Base-by-base conservation (phyloP, 2,888 invertebrate species). In the Cataglyphis albicans region DNA sequence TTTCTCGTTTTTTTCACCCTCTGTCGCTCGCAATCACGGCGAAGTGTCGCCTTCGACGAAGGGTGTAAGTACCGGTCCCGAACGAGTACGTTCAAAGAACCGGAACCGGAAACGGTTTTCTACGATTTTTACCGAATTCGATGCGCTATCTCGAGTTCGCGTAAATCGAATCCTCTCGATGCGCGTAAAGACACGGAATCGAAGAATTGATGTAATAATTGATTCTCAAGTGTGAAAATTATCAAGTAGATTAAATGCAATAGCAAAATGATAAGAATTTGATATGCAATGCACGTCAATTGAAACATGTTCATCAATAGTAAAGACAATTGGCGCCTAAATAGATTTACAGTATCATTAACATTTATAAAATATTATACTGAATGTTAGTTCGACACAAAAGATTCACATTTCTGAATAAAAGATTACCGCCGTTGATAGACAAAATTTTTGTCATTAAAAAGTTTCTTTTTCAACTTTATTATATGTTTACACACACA, bases 1-100 rank as follows among this genome's bases (percentile, higher is more conserved):
- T 57, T 41, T 44, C 10, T 57, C 70, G 18, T 21, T 41, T 70
- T 78, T 86, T 82, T 91, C 87, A 91, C 88, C 87, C 90, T 90
- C 88, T 85, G 87, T 87, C 88, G 88, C 84, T 89, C 86, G 88
- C 91, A 89, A 91, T 90, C 90, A 91, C 88, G 85, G 73, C 83
- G 83, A 83, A 88, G 86, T 86, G 89, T 85, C 86, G 88, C 59
- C 85, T 81, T 73, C 83, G 83, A 85, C 84, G 88, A 81, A 87
- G 85, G 81, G 86, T 78, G 80, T 87, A 89, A 88, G 88, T 88
- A 88, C 88, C 75, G 84, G 81, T 84, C 84, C 88, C 84, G 74
- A 68, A 86, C 88, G 84, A 89, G 84, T 82, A 82, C 87, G 86
- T 84, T 88, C 85, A 86, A 89, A 89, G 84, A 89, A 84, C 89